Evolutionary conservation across 2,797 vertebrate species (phyloP).

Genomic region (Acanthiza pusilla): DNA sequence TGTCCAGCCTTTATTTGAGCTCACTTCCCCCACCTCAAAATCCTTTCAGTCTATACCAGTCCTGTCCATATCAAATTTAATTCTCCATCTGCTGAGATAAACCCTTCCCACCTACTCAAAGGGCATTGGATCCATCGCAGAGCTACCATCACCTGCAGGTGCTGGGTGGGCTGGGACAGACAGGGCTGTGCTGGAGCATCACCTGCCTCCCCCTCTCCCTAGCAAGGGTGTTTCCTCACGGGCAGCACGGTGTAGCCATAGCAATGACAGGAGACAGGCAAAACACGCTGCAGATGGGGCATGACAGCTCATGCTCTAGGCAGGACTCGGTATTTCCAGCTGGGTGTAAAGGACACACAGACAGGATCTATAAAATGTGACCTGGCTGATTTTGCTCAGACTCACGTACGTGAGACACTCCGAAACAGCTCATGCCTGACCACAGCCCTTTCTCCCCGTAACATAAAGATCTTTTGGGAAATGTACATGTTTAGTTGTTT

Average conservation of each 20-base stretch:
- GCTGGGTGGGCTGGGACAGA: not conserved
- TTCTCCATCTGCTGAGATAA: not conserved
- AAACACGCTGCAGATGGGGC: not conserved
- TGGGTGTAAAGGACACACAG: not conserved
- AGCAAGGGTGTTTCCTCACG: not conserved
- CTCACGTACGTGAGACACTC: not conserved
- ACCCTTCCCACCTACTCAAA: not conserved
- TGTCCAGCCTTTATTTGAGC: not conserved
- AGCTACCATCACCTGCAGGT: not conserved
- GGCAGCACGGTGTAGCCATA: not conserved
- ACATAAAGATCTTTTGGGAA: slow-evolving; percentile 21
- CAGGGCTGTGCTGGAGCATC: not conserved
- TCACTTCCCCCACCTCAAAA: not conserved
- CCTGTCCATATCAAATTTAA: not conserved
- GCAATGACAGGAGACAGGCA: not conserved
- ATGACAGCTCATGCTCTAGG: not conserved
- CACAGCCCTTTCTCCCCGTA: not conserved
- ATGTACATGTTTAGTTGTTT: slow-evolving; percentile 32
- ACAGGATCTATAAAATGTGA: slow-evolving; percentile 9
- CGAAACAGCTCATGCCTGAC: not conserved
- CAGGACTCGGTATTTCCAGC: not conserved
- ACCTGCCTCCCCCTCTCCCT: not conserved
- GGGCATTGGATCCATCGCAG: not conserved
- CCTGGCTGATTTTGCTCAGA: not conserved
- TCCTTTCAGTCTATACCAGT: fast-evolving